Evolutionary conservation across 2,113 vertebrate genomes (phyloP).

Genomic region (Hippolais icterina): DNA sequence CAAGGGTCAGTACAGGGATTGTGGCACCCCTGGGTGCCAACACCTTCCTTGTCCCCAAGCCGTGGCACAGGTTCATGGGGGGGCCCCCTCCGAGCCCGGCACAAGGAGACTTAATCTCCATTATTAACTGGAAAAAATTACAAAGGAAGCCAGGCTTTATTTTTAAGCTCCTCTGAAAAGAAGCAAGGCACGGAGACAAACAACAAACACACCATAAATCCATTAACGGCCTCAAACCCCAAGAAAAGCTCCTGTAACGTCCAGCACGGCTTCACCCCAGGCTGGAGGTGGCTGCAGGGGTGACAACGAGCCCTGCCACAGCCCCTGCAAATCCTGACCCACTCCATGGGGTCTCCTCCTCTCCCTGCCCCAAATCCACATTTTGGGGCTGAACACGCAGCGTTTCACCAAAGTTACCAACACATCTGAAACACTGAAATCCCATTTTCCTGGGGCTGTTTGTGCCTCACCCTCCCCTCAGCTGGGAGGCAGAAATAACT

Average conservation of each 20-base stretch:
- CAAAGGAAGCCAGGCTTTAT: neutral
- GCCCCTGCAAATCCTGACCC: neutral
- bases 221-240: neutral
- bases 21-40: neutral
- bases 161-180: conserved; percentile 46
- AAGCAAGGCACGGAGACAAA: neutral
- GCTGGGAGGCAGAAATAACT: neutral
- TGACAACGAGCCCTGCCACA: neutral
- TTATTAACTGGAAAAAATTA: conserved; percentile 32
- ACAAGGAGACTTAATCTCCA: conserved; percentile 1
- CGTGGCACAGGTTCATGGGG: neutral
- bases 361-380: neutral
- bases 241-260: accelerated
- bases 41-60: neutral
- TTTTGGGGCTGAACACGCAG: neutral
- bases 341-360: neutral
- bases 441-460: neutral
- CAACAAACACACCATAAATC: neutral
- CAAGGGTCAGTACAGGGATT: neutral
- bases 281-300: neutral
- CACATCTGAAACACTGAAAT: accelerated
- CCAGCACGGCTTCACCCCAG: neutral
- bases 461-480: accelerated
- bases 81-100: neutral
- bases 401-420: neutral